These are phyloP conservation scores for Myripristis jacobus DNA, from an alignment of 2,797 vertebrate genomes.

Conservation along the genomic window DNA sequence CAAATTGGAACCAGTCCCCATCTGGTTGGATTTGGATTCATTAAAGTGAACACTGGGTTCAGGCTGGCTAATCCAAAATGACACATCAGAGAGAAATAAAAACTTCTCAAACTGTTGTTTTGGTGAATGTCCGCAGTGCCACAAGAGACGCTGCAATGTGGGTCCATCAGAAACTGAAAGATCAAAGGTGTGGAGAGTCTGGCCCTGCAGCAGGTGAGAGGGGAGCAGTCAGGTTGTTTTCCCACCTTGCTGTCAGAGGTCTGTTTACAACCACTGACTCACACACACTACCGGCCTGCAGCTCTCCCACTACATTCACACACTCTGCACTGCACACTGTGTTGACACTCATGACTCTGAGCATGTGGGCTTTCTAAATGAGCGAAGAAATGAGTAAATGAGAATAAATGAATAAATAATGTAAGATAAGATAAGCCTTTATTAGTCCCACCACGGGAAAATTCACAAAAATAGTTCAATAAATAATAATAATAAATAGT, in stretches of 20 bases:
- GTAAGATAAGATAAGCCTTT: no score
- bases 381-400: no score
- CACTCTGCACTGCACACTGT: slow-evolving; percentile 1
- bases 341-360: not conserved
- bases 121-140: slow-evolving; percentile 35
- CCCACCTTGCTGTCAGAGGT: slow-evolving; percentile 44
- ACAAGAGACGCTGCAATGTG: slow-evolving; percentile 42
- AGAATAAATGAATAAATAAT: no score
- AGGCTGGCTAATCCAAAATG: slow-evolving; percentile 65
- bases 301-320: slow-evolving; percentile 13
- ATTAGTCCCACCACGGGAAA: no score
- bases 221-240: slow-evolving; percentile 33
- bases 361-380: not conserved
- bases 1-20: slow-evolving; percentile 63
- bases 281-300: slow-evolving; percentile 19
- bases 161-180: slow-evolving; percentile 40
- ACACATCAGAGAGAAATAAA: slow-evolving; percentile 29
- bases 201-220: slow-evolving; percentile 19
- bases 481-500: no score
- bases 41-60: slow-evolving; percentile 54
- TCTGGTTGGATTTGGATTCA: slow-evolving; percentile 70
- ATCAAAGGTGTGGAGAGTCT: not conserved
- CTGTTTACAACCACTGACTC: slow-evolving; percentile 46
- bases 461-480: no score
- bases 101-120: slow-evolving; percentile 34